A percentile compares a stretch with the other conserved stretches of the same genome.
Conservation (phyloP, 1,140 invertebrate genomes). For the Drosophila athabasca region DNA sequence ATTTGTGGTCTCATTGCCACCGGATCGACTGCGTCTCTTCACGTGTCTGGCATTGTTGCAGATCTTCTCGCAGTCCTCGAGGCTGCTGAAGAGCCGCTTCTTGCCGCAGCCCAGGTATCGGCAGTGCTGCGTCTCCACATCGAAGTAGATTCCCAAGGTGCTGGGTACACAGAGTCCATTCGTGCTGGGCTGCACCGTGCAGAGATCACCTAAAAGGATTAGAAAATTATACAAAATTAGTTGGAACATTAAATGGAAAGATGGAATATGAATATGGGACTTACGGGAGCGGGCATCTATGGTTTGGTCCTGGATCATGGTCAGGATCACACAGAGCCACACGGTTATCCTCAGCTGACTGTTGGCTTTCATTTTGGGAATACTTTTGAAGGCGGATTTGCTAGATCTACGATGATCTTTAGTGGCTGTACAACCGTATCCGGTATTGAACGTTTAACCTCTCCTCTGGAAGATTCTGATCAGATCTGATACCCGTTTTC, state of each 20-base stretch:
- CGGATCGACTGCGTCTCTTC: slow-evolving; percentile 50
- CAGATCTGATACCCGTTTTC: neutral
- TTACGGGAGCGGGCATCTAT: slow-evolving; percentile 51
- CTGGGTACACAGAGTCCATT: slow-evolving; percentile 59
- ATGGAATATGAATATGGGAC: slow-evolving; percentile 10
- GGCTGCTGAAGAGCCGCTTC: slow-evolving; percentile 54
- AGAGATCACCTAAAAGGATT: slow-evolving; percentile 60
- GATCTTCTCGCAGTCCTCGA: slow-evolving; percentile 76
- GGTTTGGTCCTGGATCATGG: slow-evolving; percentile 29
- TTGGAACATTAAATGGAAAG: neutral
- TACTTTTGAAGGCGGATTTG: slow-evolving; percentile 6
- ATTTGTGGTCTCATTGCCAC: slow-evolving; percentile 66
- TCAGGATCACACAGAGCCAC: slow-evolving; percentile 43
- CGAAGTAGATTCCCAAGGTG: slow-evolving; percentile 72
- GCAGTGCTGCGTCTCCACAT: slow-evolving; percentile 71
- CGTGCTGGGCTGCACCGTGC: slow-evolving; percentile 61
- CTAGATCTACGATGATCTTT: too few relatives aligned
- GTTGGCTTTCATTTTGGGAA: slow-evolving; percentile 38
- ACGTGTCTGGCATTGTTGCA: slow-evolving; percentile 72
- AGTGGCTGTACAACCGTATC: neutral
- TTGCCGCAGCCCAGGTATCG: slow-evolving; percentile 67
- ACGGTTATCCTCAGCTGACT: slow-evolving; percentile 15
- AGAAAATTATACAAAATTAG: neutral
- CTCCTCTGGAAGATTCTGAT: neutral
- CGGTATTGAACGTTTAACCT: neutral